phyloP scores from a whole-genome alignment of 2,113 vertebrate species.

The Pelecanoides urinatrix region DNA sequence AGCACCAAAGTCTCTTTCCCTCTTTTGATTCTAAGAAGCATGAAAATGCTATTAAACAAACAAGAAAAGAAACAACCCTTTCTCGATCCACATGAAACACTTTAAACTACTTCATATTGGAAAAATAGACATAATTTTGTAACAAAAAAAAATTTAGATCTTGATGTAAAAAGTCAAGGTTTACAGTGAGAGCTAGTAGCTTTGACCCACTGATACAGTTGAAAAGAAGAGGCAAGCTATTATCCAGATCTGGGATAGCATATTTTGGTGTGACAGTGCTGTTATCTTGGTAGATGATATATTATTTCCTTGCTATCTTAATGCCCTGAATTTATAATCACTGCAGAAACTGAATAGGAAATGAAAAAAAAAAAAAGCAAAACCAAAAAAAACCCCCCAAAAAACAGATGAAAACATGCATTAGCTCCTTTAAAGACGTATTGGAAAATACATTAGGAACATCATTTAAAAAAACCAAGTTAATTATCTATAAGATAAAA shows the following conservation, averaged over 20 bases:
- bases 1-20: not conserved
- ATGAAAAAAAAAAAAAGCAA: not conserved
- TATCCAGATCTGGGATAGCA: not conserved
- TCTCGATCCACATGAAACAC: not conserved
- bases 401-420: not conserved
- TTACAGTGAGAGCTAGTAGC: not conserved
- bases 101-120: not conserved
- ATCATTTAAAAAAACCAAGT: not conserved
- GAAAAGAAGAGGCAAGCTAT: not conserved
- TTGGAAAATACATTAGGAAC: not conserved
- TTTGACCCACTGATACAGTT: not conserved
- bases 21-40: not conserved
- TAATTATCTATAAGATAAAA: constrained; percentile 21
- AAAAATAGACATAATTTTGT: not conserved
- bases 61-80: not conserved
- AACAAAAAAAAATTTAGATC: not conserved
- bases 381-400: too few species aligned
- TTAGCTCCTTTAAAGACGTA: not conserved
- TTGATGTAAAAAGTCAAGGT: not conserved
- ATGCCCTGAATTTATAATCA: not conserved
- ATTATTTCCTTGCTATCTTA: not conserved
- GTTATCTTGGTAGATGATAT: not conserved
- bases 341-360: not conserved
- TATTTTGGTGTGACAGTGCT: not conserved
- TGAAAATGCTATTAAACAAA: not conserved